phyloP scores from a whole-genome alignment of 2,113 vertebrate species.

The Harpagus bidentatus region DNA sequence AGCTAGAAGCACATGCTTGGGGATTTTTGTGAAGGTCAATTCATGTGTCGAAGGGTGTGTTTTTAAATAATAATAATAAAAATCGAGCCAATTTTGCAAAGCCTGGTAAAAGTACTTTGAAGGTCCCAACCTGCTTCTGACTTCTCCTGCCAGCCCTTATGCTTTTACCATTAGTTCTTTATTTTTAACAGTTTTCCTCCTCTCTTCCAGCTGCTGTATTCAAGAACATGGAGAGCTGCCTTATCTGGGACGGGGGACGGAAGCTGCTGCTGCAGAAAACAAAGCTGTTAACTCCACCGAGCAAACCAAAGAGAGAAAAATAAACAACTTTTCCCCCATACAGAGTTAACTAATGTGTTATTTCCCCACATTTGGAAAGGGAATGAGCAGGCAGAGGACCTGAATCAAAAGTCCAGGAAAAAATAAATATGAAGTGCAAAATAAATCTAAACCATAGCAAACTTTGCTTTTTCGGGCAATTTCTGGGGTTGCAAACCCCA shows the following conservation, averaged over 20 bases:
- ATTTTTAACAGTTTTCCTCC: not conserved
- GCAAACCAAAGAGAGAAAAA: not conserved
- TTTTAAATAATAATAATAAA: not conserved
- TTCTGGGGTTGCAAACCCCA: not conserved
- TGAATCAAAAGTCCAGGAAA: not conserved
- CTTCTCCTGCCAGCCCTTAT: not conserved
- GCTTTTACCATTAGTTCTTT: not conserved
- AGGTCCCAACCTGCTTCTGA: not conserved
- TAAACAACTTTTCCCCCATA: not conserved
- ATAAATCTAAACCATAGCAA: not conserved
- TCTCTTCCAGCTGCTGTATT: not conserved
- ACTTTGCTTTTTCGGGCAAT: not conserved
- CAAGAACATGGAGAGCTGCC: not conserved
- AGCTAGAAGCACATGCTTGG: not conserved
- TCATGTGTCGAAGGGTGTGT: not conserved
- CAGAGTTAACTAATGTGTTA: fast-evolving
- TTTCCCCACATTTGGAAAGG: not conserved
- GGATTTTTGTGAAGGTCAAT: not conserved
- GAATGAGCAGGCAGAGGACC: not conserved
- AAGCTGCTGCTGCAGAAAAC: not conserved
- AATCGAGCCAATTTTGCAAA: not conserved
- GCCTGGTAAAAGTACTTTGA: not conserved
- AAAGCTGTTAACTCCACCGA: not conserved
- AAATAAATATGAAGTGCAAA: not conserved
- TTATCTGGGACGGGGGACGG: not conserved